Conservation (phyloP, 2,888 invertebrate genomes). For the Odontocolon sp. region DNA sequence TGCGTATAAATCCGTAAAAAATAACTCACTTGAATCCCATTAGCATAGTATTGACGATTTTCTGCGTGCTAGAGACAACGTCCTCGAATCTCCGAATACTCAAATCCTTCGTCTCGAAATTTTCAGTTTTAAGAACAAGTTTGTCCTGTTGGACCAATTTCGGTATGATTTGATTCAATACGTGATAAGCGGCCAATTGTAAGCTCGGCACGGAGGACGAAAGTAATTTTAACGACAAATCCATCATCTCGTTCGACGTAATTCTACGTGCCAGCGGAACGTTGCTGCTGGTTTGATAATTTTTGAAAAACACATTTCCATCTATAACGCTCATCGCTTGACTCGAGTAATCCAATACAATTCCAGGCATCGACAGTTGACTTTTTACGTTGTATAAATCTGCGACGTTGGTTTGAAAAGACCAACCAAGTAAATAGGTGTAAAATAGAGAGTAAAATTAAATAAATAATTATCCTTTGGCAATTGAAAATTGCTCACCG, state of each 20-base stretch:
- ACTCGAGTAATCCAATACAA: slow-evolving; percentile 72
- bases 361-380: slow-evolving; percentile 61
- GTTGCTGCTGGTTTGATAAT: slow-evolving; percentile 16
- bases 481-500: slow-evolving; percentile 56
- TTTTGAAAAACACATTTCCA: slow-evolving; percentile 67
- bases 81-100: slow-evolving; percentile 81
- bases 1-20: slow-evolving; percentile 40
- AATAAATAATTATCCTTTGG: slow-evolving; percentile 2
- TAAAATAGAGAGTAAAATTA: slow-evolving; percentile 30
- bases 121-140: slow-evolving; percentile 78
- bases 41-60: slow-evolving; percentile 82
- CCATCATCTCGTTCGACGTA: slow-evolving; percentile 70
- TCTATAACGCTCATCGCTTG: slow-evolving; percentile 73
- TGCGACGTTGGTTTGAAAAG: slow-evolving; percentile 45
- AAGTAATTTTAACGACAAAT: slow-evolving; percentile 78
- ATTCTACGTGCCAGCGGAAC: slow-evolving; percentile 44
- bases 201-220: slow-evolving; percentile 78
- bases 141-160: slow-evolving; percentile 81
- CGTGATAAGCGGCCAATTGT: slow-evolving; percentile 82
- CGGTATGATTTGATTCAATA: slow-evolving; percentile 79
- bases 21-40: slow-evolving; percentile 82
- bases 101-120: slow-evolving; percentile 79
- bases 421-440: background rate
- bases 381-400: slow-evolving; percentile 69
- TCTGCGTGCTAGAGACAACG: slow-evolving; percentile 78